phyloP scores from a whole-genome alignment of 2,113 vertebrate species.

The Choloepus hoffmanni region DNA sequence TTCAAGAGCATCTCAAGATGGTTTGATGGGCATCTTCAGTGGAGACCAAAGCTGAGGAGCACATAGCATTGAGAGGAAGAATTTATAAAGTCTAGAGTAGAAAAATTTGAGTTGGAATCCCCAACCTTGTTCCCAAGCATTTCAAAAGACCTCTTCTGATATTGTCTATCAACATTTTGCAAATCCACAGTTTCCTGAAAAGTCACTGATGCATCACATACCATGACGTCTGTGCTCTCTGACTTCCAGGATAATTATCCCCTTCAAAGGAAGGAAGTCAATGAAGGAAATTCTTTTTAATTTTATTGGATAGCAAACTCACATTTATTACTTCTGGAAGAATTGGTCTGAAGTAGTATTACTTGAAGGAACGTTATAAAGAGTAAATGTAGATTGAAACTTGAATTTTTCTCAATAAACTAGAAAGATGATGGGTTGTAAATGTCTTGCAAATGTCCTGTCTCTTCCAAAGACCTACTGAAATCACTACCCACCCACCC shows the following conservation, averaged over 20 bases:
- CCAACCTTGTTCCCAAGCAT: neutral
- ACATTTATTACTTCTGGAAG: neutral
- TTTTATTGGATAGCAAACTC: neutral
- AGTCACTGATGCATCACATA: neutral
- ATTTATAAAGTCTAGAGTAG: neutral
- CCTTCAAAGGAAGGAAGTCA: constrained; percentile 7
- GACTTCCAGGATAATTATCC: neutral
- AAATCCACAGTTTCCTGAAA: neutral
- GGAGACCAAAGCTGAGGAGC: neutral
- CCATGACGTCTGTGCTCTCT: neutral
- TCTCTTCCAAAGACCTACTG: neutral
- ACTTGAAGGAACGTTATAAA: neutral
- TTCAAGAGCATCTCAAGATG: neutral
- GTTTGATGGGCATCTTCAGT: neutral
- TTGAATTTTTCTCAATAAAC: neutral
- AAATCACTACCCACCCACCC: neutral
- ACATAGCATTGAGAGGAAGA: neutral
- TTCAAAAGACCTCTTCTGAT: neutral
- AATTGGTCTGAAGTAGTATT: neutral
- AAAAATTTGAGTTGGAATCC: neutral
- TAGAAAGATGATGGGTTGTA: neutral
- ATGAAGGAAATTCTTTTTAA: neutral
- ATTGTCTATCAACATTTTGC: neutral
- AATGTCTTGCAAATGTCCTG: neutral
- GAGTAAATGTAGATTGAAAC: neutral